Conservation (phyloP, 2,113 vertebrate species). For the Pseudorhombus dupliciocellatus region DNA sequence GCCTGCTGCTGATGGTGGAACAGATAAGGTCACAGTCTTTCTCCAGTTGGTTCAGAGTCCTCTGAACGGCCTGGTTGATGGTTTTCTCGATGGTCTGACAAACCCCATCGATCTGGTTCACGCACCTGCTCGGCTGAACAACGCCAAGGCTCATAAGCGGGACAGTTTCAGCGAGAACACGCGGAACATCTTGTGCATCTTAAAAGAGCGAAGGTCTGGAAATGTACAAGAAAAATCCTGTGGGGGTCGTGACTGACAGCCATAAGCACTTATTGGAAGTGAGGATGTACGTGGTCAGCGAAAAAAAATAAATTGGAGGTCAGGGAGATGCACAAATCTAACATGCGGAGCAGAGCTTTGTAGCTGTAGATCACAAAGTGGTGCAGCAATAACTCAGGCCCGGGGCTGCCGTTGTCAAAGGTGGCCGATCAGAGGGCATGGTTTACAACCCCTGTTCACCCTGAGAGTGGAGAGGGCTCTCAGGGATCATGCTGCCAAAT, state of each 20-base stretch:
- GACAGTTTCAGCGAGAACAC: not conserved
- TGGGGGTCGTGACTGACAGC: constrained; percentile 41
- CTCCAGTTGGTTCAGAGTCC: constrained; percentile 84
- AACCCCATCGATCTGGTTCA: constrained; percentile 83
- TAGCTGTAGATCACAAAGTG: constrained; percentile 56
- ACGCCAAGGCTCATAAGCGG: constrained; percentile 15
- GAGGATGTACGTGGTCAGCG: constrained; percentile 40
- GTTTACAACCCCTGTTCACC: constrained; percentile 43
- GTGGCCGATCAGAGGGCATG: constrained; percentile 33
- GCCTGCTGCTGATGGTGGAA: constrained; percentile 71
- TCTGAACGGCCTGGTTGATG: constrained; percentile 85
- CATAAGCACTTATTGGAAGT: constrained; percentile 40
- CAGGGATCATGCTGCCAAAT: constrained; percentile 30
- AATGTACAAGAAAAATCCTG: constrained; percentile 29
- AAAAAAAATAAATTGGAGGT: constrained; percentile 42
- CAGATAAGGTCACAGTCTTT: constrained; percentile 82
- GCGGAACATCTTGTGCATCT: not conserved
- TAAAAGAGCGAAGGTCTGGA: constrained; percentile 3
- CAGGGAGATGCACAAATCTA: constrained; percentile 47
- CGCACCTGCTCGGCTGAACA: constrained; percentile 79
- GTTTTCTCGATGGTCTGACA: constrained; percentile 85
- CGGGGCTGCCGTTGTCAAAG: constrained; percentile 37
- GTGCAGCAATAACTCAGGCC: constrained; percentile 49
- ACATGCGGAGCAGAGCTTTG: constrained; percentile 11
- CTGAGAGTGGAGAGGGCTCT: constrained; percentile 26